phyloP scores from a whole-genome alignment of 1,140 invertebrate genomes.

The Sitodiplosis mosellana region DNA sequence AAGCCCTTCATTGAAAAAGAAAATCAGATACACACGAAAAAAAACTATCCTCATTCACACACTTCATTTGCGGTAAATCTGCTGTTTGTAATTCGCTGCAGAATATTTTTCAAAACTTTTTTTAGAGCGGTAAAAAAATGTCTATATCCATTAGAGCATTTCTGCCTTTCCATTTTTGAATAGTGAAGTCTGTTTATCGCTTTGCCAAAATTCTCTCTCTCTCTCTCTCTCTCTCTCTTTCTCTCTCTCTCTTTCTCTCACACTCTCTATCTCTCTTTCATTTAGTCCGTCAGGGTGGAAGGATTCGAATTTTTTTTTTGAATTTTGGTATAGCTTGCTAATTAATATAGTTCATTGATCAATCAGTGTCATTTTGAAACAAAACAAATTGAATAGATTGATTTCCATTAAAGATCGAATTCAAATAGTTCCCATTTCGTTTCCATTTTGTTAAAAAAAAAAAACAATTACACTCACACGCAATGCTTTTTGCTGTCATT shows the following conservation, averaged over 20 bases:
- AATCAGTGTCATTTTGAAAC: too few species aligned
- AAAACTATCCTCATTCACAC: not conserved
- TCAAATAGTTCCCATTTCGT: too few species aligned
- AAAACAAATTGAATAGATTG: too few species aligned
- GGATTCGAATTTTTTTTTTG: not conserved
- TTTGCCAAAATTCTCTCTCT: not conserved
- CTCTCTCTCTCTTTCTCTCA: not conserved
- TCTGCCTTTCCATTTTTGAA: not conserved
- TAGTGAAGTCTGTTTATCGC: not conserved
- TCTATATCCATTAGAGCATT: not conserved
- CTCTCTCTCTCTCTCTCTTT: not conserved
- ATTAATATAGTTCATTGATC: too few species aligned
- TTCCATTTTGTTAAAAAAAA: too few species aligned
- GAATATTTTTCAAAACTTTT: not conserved
- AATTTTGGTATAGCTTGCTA: too few species aligned
- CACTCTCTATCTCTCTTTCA: too few species aligned
- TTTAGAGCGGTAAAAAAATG: not conserved
- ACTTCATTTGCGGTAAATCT: not conserved
- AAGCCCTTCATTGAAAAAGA: constrained; percentile 3
- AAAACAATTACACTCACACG: too few species aligned
- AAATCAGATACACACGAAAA: not conserved
- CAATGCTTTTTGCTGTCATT: not conserved
- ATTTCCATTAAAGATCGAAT: too few species aligned
- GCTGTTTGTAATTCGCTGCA: not conserved
- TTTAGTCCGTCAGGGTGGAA: not conserved